Evolutionary conservation across 2,113 vertebrate species (phyloP).

Genomic region (Laticauda colubrina): DNA sequence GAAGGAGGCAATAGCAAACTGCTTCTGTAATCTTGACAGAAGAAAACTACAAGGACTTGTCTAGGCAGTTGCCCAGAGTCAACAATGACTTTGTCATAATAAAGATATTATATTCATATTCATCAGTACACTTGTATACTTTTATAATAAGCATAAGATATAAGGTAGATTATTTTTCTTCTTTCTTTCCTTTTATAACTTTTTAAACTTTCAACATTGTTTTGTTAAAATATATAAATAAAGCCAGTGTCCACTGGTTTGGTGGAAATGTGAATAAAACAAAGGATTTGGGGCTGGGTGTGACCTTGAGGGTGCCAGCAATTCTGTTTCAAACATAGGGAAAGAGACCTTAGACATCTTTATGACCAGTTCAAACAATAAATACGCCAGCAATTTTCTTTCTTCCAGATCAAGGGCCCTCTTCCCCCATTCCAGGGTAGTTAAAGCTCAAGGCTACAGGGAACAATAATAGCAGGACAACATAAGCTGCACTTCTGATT

Average conservation of each 20-base stretch:
- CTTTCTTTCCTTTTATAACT: background rate
- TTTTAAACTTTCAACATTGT: background rate
- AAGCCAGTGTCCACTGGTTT: background rate
- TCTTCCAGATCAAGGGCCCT: background rate
- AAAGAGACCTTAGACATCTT: background rate
- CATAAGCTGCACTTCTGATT: background rate
- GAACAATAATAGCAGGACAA: background rate
- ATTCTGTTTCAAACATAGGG: background rate
- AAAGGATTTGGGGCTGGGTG: background rate
- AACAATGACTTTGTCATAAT: background rate
- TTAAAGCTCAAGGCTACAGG: background rate
- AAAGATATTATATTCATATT: background rate
- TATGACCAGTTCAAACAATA: background rate
- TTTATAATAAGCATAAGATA: background rate
- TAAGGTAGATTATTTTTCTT: background rate
- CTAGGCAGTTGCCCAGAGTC: background rate
- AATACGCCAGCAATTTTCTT: background rate
- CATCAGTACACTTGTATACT: background rate
- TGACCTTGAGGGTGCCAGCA: background rate
- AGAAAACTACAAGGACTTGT: background rate
- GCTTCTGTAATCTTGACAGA: background rate
- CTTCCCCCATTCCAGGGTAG: background rate
- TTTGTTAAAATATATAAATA: background rate
- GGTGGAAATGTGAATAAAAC: background rate
- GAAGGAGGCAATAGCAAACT: background rate